Base-by-base conservation (phyloP, 1,140 invertebrate genomes). In the Caenorhabditis tropicalis region DNA sequence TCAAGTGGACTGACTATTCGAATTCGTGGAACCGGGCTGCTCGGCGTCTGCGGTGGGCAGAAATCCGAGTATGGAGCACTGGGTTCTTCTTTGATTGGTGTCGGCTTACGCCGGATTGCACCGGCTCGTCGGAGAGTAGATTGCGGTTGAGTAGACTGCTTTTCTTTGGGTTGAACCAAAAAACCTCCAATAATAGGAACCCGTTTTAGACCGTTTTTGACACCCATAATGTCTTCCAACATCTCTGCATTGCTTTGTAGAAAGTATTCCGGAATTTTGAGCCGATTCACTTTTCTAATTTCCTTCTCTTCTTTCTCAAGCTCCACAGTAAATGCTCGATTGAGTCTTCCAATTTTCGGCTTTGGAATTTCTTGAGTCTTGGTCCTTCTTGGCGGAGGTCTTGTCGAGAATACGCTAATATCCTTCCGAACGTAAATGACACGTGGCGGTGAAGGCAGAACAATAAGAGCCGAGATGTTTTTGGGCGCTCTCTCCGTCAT, bases 401-500 rank as follows among this genome's bases (percentile, higher is more conserved):
- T 27, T 9, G 31, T 56, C 2, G 9, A 5, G 10, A 74, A 74
- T 29, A 46, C 15, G 10, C 36, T 27, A n/a, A 84, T 80, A 48
- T 84, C 83, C 24, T 74, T 39, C 2, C 83, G 65, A 39, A 43
- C 65, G 49, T 79, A 84, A 33, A 65, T 48, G 19, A 65, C 79
- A 74, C 74, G 60, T 27, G 83, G 83, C 16, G 83, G 83, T 39
- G 83, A 65, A 33, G 83, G 84, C 10, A 85, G 33, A 33, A 53
- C 36, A 33, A 85, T 83, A 5, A 16, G 19, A 31, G 81, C 65
- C 7, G 81, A 56, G 46, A 56, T 70, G 21, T 85, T 81, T 21
- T 81, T 86, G 0, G 85, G 85, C 31, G 85, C 85, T 85, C 85
- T n/a, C 31, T 86, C 82, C 2, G 85, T 86, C 51, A 86, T 74